These are phyloP conservation scores for Orussus abietinus DNA, from an alignment of 1,140 invertebrate species.

Conservation along the genomic window DNA sequence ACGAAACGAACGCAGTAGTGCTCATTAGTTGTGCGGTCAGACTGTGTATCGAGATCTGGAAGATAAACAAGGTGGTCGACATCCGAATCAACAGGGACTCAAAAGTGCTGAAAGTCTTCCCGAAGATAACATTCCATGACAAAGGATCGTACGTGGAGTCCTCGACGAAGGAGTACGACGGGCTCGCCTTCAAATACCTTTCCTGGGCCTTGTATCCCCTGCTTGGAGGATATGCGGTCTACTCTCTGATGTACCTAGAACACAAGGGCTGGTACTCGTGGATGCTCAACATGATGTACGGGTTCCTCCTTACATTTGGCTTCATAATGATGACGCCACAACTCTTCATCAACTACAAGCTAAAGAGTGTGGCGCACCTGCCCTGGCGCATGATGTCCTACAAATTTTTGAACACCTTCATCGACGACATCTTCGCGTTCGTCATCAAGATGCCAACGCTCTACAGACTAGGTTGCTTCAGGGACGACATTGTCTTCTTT, in stretches of 20 bases:
- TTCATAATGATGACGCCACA: constrained; percentile 99
- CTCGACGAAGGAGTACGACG: constrained; percentile 92
- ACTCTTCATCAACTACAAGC: constrained; percentile 98
- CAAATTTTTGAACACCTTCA: constrained; percentile 99
- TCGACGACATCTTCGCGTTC: constrained; percentile 99
- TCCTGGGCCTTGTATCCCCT: constrained; percentile 95
- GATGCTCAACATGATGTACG: constrained; percentile 93
- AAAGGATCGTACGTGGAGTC: constrained; percentile 97
- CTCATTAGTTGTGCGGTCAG: constrained; percentile 89
- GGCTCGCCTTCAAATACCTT: constrained; percentile 93
- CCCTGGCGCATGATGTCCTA: constrained; percentile 99
- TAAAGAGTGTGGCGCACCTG: constrained; percentile 97
- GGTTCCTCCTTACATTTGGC: constrained; percentile 96
- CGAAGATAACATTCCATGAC: constrained; percentile 78
- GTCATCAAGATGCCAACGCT: constrained; percentile 99
- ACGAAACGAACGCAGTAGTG: constrained; percentile 96
- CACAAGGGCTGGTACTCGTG: constrained; percentile 99
- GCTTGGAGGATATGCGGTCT: constrained; percentile 86
- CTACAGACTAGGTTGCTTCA: constrained; percentile 92
- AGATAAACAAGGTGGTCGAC: constrained; percentile 95
- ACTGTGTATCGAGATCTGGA: constrained; percentile 98
- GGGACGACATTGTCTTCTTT: constrained; percentile 98
- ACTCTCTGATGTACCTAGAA: constrained; percentile 95
- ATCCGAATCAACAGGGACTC: constrained; percentile 76
- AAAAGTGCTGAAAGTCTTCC: constrained; percentile 73